Conservation (phyloP, 2,113 vertebrate species). For the Plecturocebus donacophilus region DNA sequence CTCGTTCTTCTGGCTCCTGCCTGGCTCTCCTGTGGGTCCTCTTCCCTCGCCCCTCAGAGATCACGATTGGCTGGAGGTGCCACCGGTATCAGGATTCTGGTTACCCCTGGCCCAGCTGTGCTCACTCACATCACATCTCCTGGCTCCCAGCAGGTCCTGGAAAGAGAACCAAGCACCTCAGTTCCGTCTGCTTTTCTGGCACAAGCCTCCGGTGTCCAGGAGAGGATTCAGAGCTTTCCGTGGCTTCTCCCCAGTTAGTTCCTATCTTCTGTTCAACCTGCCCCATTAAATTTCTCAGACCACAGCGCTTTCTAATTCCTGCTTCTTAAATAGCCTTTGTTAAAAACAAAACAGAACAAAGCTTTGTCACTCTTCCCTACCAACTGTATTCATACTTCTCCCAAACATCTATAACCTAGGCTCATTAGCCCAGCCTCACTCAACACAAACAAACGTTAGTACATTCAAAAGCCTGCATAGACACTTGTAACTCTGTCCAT, state of each 20-base stretch:
- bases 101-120: too few relatives aligned
- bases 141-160: not conserved
- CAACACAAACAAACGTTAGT: fast-evolving
- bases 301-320: not conserved
- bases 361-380: not conserved
- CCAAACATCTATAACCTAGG: not conserved
- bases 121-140: not conserved
- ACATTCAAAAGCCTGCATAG: fast-evolving
- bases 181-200: not conserved
- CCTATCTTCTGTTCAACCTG: not conserved
- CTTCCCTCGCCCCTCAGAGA: too few relatives aligned
- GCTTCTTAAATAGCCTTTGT: not conserved
- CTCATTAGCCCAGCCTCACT: not conserved
- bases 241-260: not conserved
- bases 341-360: not conserved
- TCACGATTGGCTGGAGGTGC: not conserved
- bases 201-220: not conserved
- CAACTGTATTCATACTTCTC: not conserved
- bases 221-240: fast-evolving
- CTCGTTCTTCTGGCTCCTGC: not conserved
- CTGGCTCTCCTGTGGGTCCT: not conserved
- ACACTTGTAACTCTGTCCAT: not conserved
- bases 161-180: fast-evolving
- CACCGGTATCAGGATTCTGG: not conserved
- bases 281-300: not conserved